Evolutionary conservation across 1,140 invertebrate species (phyloP), one percentile per base, ranked within the genome.

Genomic region (Pinna nobilis): DNA sequence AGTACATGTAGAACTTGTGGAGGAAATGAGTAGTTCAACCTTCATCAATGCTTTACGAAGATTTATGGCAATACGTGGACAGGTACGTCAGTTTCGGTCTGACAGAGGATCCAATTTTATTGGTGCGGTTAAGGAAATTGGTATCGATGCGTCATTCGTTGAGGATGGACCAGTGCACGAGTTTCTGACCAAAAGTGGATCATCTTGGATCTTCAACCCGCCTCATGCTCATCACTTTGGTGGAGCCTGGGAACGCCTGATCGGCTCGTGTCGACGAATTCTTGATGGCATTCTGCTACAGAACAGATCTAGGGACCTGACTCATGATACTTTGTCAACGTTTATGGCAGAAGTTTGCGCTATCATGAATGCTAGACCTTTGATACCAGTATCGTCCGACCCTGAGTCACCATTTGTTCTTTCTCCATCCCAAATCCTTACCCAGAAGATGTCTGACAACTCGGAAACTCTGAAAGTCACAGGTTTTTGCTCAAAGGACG

Each of bases 181-280:
- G 11, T 70, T 41, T 44, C 44, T 70, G 51, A 50, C 68, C 68
- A 20, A 60, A 72, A 47, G 33, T 13, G 13, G 44, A n/a, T n/a
- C 20, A 23, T n/a, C 28, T 15, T 49, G 63, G 63, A 65, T 23
- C 13, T 65, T 76, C 33, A 76, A 65, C 55, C 69, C 74, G 20
- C 74, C 74, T 18, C 47, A 47, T 18, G 59, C 68, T 2, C 66
- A 49, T 23, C 41, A 76, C 69, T 41, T 76, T 30, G 60, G 69
- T 33, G 67, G 69, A 33, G 60, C 53, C 6, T 25, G 39, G 44
- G 63, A 65, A 20, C 39, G 63, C 11, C 47, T 65, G 63, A 65
- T 65, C 35, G 63, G 63, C 20, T 13, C 50, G 15, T 7, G 7
- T 13, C 1, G 39, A 13, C 47, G 63, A 49, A 65, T 65, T 32